Conservation (phyloP, 2,797 vertebrate species). For the Cossypha caffra region DNA sequence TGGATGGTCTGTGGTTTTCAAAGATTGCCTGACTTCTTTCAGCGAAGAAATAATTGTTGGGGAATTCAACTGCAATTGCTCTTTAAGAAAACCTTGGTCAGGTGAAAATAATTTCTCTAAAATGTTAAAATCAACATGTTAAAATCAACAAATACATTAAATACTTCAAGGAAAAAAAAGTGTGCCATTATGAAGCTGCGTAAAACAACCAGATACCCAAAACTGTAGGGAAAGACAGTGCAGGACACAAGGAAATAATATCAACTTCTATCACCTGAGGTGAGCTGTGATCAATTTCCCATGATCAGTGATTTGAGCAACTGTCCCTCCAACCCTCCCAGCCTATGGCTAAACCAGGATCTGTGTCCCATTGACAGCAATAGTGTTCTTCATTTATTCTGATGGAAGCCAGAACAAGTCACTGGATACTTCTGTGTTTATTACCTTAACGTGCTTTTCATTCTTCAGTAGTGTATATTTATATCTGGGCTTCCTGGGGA, state of each 20-base stretch:
- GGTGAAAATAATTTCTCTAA: background rate
- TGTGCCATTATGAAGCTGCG: rapidly evolving
- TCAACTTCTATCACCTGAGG: background rate
- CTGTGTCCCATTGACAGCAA: background rate
- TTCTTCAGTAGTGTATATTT: background rate
- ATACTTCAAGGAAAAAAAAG: background rate
- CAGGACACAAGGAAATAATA: background rate
- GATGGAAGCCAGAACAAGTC: background rate
- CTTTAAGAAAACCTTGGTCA: background rate
- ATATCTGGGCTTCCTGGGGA: background rate
- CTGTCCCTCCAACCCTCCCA: background rate
- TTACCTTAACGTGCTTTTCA: conserved; percentile 4
- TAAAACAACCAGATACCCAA: background rate
- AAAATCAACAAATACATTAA: background rate
- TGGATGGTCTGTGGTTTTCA: background rate
- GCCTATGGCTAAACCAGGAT: background rate
- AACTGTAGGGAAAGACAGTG: background rate
- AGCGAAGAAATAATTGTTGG: background rate
- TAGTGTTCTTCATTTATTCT: background rate
- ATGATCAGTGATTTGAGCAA: background rate
- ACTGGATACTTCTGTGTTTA: conserved; percentile 22
- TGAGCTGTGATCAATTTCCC: background rate
- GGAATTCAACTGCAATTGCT: background rate
- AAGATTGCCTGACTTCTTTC: background rate
- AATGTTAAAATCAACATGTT: background rate